phyloP scores from a whole-genome alignment of 2,888 invertebrate species.

The Cyclophora albipunctata region DNA sequence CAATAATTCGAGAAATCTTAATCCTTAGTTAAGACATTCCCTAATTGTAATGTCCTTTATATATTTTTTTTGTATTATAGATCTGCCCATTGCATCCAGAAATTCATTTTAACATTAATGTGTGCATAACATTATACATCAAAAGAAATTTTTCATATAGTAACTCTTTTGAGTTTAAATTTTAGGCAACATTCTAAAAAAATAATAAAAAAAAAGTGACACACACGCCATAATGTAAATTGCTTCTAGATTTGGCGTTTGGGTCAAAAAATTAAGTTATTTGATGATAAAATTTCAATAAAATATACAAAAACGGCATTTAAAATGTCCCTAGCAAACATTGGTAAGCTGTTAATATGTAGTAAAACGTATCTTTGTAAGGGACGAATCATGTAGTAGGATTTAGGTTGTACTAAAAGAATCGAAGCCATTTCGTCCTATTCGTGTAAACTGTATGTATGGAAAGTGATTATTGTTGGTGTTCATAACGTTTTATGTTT shows the following conservation, averaged over 20 bases:
- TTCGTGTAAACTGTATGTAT: constrained; percentile 45
- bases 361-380: constrained; percentile 22
- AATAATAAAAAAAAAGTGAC: constrained; percentile 68
- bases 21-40: too few relatives aligned
- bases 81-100: too few relatives aligned
- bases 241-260: constrained; percentile 72
- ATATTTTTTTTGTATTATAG: neutral
- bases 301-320: constrained; percentile 52
- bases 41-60: neutral
- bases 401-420: constrained; percentile 66
- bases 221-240: constrained; percentile 77
- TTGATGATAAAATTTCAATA: constrained; percentile 50
- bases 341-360: constrained; percentile 54
- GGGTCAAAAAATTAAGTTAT: constrained; percentile 56
- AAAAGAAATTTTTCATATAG: too few relatives aligned
- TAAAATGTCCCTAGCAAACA: constrained; percentile 64
- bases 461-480: constrained; percentile 31
- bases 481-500: constrained; percentile 17
- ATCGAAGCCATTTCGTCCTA: constrained; percentile 70
- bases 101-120: too few relatives aligned
- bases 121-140: too few relatives aligned
- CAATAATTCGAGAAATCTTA: too few relatives aligned
- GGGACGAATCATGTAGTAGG: constrained; percentile 33
- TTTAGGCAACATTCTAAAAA: constrained; percentile 45
- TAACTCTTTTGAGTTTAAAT: constrained; percentile 1